Base-by-base conservation (phyloP, 2,113 vertebrate genomes). In the Turnix velox region DNA sequence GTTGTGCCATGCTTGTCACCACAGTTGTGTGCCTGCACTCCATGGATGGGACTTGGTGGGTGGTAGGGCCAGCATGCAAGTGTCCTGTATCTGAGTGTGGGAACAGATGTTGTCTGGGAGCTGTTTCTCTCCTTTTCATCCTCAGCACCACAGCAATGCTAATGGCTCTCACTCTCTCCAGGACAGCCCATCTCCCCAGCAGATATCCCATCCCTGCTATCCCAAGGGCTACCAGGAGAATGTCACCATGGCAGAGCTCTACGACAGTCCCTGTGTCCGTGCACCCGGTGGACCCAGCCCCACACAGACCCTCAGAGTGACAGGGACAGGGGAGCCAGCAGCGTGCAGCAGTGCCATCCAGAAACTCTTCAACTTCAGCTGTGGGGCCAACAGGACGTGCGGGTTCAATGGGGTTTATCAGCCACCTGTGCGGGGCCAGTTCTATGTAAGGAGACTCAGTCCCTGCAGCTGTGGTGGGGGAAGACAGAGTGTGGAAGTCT, bases 381-480 rank as follows among this genome's bases (percentile, higher is more conserved):
- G 98, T 10, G 9, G 59, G 33, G 90, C 84, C 23, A 82, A 8
- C 25, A 10, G 48, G n/a, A 93, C 95, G 12, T 98, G 98, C 8
- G 97, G 97, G 31, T 98, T 98, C 72, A 49, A 97, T 0, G 97
- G 98, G 7, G 92, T 98, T 69, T 98, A 98, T 82, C 98, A 98
- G 96, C 98, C 98, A 0, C 97, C 97, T 0, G 94, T 98, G 88
- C 81, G 19, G 42, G 98, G 98, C 54, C 94, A 90, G 14, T 98
- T 98, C 95, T 98, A 97, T 1, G 98, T 98, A 92, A 98, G 98
- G 57, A 24, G 27, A 45, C 45, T 48, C 33, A 0, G 0, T 7
- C 37, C 9, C 19, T 0, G 0, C 0, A 1, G 28, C 12, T 37
- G 19, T 27, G 66, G 25, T 9, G 19, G 9, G 6, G 19, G n/a